Percentiles rank a stretch among this genome's conserved stretches.
These are phyloP conservation scores for Podarcis raffonei DNA, from an alignment of 2,113 vertebrate genomes.

Conservation along the genomic window DNA sequence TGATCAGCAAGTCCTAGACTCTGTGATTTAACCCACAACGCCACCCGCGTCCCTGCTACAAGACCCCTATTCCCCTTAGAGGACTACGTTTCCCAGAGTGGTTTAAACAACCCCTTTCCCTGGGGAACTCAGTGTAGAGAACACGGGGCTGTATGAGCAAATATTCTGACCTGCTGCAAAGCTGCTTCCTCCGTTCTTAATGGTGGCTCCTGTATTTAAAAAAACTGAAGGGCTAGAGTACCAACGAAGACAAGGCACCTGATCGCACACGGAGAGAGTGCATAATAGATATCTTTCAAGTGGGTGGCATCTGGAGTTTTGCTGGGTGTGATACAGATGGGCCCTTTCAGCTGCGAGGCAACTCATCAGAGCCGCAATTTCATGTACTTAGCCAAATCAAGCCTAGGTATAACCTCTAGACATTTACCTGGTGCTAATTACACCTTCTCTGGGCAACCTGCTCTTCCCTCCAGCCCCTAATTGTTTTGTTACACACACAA, in stretches of 20 bases:
- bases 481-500: slow-evolving; percentile 57
- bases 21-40: no score
- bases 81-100: no score
- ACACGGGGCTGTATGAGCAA: no score
- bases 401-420: slow-evolving; percentile 55
- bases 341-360: slow-evolving; percentile 42
- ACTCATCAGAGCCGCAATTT: slow-evolving; percentile 40
- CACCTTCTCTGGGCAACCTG: slow-evolving; percentile 66
- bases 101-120: no score
- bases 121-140: no score
- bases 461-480: slow-evolving; percentile 69
- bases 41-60: no score
- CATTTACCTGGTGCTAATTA: slow-evolving; percentile 70
- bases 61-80: no score
- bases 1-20: no score
- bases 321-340: slow-evolving; percentile 51
- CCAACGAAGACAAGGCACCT: slow-evolving; percentile 52
- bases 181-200: background rate
- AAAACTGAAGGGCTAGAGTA: slow-evolving; percentile 55
- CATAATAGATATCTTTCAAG: slow-evolving; percentile 62
- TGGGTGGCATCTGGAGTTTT: slow-evolving; percentile 67
- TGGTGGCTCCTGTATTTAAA: background rate
- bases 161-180: background rate
- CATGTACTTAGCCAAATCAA: slow-evolving; percentile 43
- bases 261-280: slow-evolving; percentile 16